These are phyloP conservation scores for Phalacrocorax carbo DNA, from an alignment of 2,113 vertebrate genomes.

Conservation along the genomic window DNA sequence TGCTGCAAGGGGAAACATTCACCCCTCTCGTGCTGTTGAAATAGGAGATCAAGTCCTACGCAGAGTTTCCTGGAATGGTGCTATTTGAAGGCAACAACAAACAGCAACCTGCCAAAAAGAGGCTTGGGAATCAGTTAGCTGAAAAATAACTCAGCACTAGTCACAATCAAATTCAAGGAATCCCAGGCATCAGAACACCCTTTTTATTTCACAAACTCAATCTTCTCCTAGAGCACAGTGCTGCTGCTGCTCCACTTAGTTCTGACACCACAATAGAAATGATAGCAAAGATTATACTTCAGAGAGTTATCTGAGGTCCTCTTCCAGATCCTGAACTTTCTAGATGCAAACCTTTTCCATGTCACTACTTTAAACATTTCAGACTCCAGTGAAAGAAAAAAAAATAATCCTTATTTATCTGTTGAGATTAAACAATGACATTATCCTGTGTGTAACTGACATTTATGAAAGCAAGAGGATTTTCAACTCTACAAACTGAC, in stretches of 20 bases:
- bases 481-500: background rate
- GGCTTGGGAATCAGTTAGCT: background rate
- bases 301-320: background rate
- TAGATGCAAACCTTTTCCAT: background rate
- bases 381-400: background rate
- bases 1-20: background rate
- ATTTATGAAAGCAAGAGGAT: background rate
- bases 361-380: background rate
- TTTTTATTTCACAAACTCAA: background rate
- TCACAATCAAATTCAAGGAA: background rate
- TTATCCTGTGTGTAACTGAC: background rate
- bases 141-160: background rate
- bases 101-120: background rate
- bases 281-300: background rate
- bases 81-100: background rate
- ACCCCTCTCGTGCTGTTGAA: background rate
- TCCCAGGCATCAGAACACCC: background rate
- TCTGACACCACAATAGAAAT: background rate
- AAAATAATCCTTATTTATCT: background rate
- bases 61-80: background rate
- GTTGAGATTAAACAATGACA: background rate
- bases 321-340: background rate
- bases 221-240: background rate
- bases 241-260: background rate
- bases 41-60: background rate